Evolutionary conservation across 2,797 vertebrate species (phyloP), one percentile per base, ranked within the genome.

Genomic region (Cynopterus sphinx): DNA sequence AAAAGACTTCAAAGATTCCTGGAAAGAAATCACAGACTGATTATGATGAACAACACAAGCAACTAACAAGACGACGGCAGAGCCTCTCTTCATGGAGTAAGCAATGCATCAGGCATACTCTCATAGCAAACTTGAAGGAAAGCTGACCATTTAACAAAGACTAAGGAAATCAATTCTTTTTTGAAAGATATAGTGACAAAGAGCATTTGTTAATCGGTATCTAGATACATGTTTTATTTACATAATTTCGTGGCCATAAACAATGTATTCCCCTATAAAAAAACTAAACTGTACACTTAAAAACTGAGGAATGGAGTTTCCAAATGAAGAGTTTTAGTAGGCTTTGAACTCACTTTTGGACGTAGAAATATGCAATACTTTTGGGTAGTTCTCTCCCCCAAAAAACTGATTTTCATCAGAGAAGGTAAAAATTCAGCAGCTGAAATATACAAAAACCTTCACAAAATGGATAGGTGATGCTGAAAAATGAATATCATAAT

Each of bases 391-490:
- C 67, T 59, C 12, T 88, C 67, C 59, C 9, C 91, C 67, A 11
- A 90, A 87, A 33, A 92, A 89, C 28, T 82, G 55, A 78, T 7
- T 95, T n/a, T 94, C 73, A 81, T 84, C 53, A 87, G 65, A 65
- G 53, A 90, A 95, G 57, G 87, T 90, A 63, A 95, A 95, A 88
- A 90, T 63, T 82, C 26, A 81, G 71, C 67, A 90, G 61, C 61
- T 95, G 55, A 65, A 92, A 94, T 77, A 57, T 6, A 87, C 36
- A 71, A 89, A 85, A 87, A 21, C 46, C 43, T 79, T 24, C 26
- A 28, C 15, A 6, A 78, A 86, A 86, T 46, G 71, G 61, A 65
- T n/a, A n/a, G 26, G 3, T 74, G 46, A 59, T 82, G 79, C 21
- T 39, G 6, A 74, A 39, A 90, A 93, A 57, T 73, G 4, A 97